Conservation (phyloP, 2,888 invertebrate genomes). For the Spodoptera exigua region DNA sequence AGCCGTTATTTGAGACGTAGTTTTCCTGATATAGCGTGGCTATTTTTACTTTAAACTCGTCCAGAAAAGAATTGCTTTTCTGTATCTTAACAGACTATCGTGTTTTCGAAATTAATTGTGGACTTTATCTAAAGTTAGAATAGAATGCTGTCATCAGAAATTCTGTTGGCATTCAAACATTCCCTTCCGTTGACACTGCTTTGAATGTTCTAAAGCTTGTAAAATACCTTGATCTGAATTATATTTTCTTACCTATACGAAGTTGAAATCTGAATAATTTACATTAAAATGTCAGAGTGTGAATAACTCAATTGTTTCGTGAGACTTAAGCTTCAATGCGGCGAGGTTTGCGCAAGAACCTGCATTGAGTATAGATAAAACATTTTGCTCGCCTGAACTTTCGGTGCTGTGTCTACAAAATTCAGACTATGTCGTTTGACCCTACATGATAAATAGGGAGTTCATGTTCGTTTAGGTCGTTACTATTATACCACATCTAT, state of each 20-base stretch:
- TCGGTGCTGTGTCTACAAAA: constrained; percentile 36
- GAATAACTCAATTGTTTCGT: constrained; percentile 53
- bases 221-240: constrained; percentile 9
- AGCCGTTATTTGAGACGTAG: too few relatives aligned
- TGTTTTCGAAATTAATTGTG: constrained; percentile 20
- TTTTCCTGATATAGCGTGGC: too few relatives aligned
- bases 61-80: constrained; percentile 10
- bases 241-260: constrained; percentile 1
- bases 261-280: constrained; percentile 30
- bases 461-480: constrained; percentile 40
- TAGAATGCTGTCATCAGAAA: constrained; percentile 17
- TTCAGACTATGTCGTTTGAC: constrained; percentile 39
- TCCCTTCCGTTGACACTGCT: constrained; percentile 14
- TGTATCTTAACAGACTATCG: constrained; percentile 1
- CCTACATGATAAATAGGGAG: constrained; percentile 38
- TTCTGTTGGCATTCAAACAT: constrained; percentile 1
- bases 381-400: constrained; percentile 52
- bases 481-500: constrained; percentile 17
- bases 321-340: constrained; percentile 53
- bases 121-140: constrained; percentile 16
- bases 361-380: constrained; percentile 57
- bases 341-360: constrained; percentile 63
- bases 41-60: not conserved
- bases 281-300: constrained; percentile 43
- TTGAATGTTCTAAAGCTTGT: not conserved